These are phyloP conservation scores for Idaea aversata DNA, from an alignment of 2,888 invertebrate species.

Conservation along the genomic window DNA sequence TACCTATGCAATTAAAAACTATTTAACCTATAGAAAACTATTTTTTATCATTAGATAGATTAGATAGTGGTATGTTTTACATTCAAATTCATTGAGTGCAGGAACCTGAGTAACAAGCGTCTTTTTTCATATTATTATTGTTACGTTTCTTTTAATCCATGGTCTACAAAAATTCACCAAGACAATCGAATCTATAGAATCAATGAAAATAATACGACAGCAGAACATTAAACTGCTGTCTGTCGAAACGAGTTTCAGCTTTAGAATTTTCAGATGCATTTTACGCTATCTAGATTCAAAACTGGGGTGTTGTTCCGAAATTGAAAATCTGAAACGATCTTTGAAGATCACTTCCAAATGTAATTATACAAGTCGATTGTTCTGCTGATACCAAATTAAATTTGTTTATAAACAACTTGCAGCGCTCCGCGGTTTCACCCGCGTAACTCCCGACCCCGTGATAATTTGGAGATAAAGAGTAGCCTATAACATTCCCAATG, in stretches of 20 bases:
- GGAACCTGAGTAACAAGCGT: too few species aligned
- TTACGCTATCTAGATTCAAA: neutral
- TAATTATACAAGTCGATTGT: neutral
- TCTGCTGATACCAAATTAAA: neutral
- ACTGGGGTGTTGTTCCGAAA: neutral
- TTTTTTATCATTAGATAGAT: too few species aligned
- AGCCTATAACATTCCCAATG: too few species aligned
- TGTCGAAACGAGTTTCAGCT: neutral
- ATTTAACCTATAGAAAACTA: too few species aligned
- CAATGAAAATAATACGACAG: neutral
- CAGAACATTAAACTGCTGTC: neutral
- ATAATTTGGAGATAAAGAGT: too few species aligned
- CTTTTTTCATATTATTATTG: too few species aligned
- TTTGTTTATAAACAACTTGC: neutral
- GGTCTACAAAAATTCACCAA: neutral
- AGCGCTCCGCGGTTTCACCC: too few species aligned
- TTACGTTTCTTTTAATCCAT: too few species aligned
- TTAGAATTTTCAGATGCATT: neutral
- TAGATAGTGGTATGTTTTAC: too few species aligned
- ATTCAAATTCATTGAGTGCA: too few species aligned
- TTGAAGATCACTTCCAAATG: neutral
- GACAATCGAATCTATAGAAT: neutral
- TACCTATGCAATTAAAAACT: too few species aligned
- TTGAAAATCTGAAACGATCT: neutral
- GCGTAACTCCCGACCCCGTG: too few species aligned